Base-by-base conservation (phyloP, 2,797 vertebrate species). In the Xenopus petersii region DNA sequence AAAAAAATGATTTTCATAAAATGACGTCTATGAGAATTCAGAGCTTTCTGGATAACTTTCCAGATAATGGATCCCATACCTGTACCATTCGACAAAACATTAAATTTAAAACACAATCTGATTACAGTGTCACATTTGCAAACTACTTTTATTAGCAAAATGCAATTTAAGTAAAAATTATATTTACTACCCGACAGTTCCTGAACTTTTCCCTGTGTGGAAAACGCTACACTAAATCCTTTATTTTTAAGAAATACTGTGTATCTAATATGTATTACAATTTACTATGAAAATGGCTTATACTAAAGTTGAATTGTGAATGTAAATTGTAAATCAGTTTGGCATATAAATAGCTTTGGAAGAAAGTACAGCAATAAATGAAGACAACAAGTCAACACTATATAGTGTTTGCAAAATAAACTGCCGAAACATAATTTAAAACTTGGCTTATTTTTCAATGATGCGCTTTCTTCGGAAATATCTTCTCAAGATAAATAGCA, bases 281-380 rank as follows among this genome's bases (percentile, higher is more conserved):
- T 71, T 71, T 77, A 71, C 42, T 67, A 24, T 7, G 17, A 47
- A 60, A 59, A 10, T 4, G 65, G 54, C 55, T 67, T 59, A 63
- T 65, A 58, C 17, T 64, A 69, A 78, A 73, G 49, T 63, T 30
- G 56, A 77, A 59, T 61, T 71, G 67, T 62, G 71, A 42, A 64
- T 59, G 24, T 73, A 59, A 49, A 64, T 59, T 69, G 51, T 73
- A 73, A 73, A 64, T 73, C 60, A 68, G 60, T 12, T 64, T 73
- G 70, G 75, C 70, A 69, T 59, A 15, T 68, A 78, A 78, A 78
- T 69, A 64, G 64, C 75, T 63, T 68, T 36, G 70, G 60, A 73
- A 62, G 59, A 69, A 58, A 68, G 68, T 21, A 73, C 54, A 64
- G 42, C 16, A 69, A 69, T 73, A 78, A 73, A 78, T 73, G 70